Evolutionary conservation across 2,797 vertebrate species (phyloP).

Genomic region (Rhinichthys osculus): DNA sequence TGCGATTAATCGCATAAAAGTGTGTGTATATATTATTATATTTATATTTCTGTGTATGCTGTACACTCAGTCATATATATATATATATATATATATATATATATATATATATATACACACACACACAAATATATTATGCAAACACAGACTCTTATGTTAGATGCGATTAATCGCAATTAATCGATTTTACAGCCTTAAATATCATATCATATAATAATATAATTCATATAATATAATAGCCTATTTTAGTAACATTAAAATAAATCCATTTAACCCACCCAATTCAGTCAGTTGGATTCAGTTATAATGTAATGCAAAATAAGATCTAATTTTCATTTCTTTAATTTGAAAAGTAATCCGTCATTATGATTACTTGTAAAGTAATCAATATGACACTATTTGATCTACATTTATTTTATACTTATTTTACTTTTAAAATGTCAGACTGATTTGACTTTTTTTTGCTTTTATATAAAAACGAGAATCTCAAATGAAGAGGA

Average conservation of each 20-base stretch:
- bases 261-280: neutral
- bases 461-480: neutral
- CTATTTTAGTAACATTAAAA: neutral
- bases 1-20: no score
- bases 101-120: no score
- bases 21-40: no score
- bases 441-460: neutral
- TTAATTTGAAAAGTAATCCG: neutral
- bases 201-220: neutral
- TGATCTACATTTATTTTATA: neutral
- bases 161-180: no score
- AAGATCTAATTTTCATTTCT: neutral
- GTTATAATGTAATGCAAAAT: neutral
- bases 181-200: neutral
- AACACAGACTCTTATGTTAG: no score
- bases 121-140: no score
- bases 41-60: no score
- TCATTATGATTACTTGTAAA: neutral
- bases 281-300: neutral
- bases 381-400: neutral
- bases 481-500: neutral
- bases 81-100: no score
- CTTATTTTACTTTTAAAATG: neutral
- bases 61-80: no score
- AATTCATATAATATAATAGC: neutral